Evolutionary conservation across 2,797 vertebrate genomes (phyloP).

Genomic region (Arremon brunneinucha): DNA sequence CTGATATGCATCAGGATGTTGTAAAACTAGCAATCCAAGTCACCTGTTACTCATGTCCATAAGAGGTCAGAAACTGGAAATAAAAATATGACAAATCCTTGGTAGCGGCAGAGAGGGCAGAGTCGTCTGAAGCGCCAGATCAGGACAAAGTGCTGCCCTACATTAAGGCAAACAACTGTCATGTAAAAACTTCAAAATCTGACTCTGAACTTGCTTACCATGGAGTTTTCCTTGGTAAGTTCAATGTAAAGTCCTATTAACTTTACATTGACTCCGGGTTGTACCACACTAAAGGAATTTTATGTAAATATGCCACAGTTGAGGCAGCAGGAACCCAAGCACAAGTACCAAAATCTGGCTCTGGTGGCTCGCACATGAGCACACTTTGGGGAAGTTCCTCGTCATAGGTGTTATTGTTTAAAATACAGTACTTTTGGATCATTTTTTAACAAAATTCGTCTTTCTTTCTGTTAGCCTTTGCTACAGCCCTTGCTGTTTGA

Average conservation of each 20-base stretch:
- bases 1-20: neutral
- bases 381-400: rapidly evolving
- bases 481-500: neutral
- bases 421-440: neutral
- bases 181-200: neutral
- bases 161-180: neutral
- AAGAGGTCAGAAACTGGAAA: neutral
- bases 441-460: neutral
- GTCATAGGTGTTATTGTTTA: neutral
- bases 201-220: neutral
- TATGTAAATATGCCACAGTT: neutral
- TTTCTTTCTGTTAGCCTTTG: neutral
- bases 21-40: neutral
- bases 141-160: neutral
- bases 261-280: neutral
- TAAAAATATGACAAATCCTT: neutral
- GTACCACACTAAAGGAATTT: neutral
- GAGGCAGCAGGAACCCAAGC: neutral
- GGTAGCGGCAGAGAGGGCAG: neutral
- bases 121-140: neutral
- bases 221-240: neutral
- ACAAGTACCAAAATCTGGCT: rapidly evolving
- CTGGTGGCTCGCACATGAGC: neutral
- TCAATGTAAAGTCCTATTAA: too few species aligned
- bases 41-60: neutral